Evolutionary conservation across 2,888 invertebrate species (phyloP), one percentile per base, ranked within the genome.

Genomic region (Tholera decimalis): DNA sequence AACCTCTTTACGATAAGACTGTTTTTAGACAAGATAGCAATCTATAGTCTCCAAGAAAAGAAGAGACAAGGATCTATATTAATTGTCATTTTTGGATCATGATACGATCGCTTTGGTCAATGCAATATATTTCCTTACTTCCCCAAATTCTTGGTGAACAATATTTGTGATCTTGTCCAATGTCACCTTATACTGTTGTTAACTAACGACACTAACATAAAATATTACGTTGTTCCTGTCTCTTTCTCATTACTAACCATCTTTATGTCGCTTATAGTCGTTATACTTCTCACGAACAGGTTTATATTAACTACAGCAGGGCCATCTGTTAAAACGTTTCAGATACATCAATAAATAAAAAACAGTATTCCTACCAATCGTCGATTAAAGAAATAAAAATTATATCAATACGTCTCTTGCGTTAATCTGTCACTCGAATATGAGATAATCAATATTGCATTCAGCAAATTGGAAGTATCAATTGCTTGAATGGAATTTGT

Each of bases 221-320:
- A 61, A 53, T 8, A 44, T 28, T 44, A 60, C 24, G 24, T 41
- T 37, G n/a, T 65, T 13, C 60, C 39, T 59, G 20, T 63, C 55
- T 65, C 39, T 44, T 26, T 49, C 26, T 58, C 37, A 15, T 78
- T 93, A 98, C 98, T 98, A 98, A 99, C 99, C 99, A 99, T 99
- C 97, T 99, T 99, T 96, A 98, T 99, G 97, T 99, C 99, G 97
- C 99, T 99, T 96, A 99, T 99, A 93, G 99, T 99, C 93, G 98
- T 98, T 93, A 99, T 98, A 97, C 98, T 98, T 97, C 99, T 97
- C 96, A 99, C 98, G 97, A 98, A 98, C 96, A 99, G 98, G 98
- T 99, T 99, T 96, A 99, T 98, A 96, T 97, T 98, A 96, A 99
- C 99, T 96, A 98, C 97, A 94, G 99, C 98, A 92, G 99, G 98